Conservation (phyloP, 1,140 invertebrate species). For the Cotesia chilonis region DNA sequence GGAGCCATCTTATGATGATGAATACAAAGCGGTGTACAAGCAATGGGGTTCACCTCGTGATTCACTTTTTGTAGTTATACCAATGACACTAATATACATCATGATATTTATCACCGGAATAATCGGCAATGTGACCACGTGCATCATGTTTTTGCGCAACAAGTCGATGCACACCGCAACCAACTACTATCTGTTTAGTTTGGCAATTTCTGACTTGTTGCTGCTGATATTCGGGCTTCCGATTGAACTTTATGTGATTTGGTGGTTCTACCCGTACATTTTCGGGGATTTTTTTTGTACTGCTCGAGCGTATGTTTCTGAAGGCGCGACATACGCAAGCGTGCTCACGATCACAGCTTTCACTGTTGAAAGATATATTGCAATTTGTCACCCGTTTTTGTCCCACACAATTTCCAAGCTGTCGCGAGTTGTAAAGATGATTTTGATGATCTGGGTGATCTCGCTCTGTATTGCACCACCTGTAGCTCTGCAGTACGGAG, state of each 20-base stretch:
- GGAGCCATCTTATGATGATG: not conserved
- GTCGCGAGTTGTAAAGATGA: slow-evolving; percentile 75
- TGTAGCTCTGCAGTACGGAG: slow-evolving; percentile 78
- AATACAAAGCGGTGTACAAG: slow-evolving; percentile 2
- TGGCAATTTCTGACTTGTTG: slow-evolving; percentile 93
- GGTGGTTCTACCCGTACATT: slow-evolving; percentile 87
- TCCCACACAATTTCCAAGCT: slow-evolving; percentile 87
- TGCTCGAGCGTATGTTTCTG: slow-evolving; percentile 81
- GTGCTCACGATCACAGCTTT: slow-evolving; percentile 93
- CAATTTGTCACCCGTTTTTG: slow-evolving; percentile 91
- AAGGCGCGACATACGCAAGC: slow-evolving; percentile 92
- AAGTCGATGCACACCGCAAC: slow-evolving; percentile 93
- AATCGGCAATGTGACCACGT: slow-evolving; percentile 91
- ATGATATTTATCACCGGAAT: slow-evolving; percentile 87
- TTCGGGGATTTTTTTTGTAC: slow-evolving; percentile 90
- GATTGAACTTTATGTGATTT: slow-evolving; percentile 86
- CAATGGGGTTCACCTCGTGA: slow-evolving; percentile 49
- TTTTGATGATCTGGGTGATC: slow-evolving; percentile 76
- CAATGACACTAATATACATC: slow-evolving; percentile 82
- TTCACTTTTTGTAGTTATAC: slow-evolving; percentile 77
- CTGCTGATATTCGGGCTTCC: slow-evolving; percentile 82
- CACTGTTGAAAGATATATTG: slow-evolving; percentile 90
- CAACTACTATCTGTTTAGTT: slow-evolving; percentile 93
- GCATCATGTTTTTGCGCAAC: slow-evolving; percentile 90
- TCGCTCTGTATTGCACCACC: slow-evolving; percentile 81